Conservation (phyloP, 2,888 invertebrate species). For the Ennomos fuscantarius region DNA sequence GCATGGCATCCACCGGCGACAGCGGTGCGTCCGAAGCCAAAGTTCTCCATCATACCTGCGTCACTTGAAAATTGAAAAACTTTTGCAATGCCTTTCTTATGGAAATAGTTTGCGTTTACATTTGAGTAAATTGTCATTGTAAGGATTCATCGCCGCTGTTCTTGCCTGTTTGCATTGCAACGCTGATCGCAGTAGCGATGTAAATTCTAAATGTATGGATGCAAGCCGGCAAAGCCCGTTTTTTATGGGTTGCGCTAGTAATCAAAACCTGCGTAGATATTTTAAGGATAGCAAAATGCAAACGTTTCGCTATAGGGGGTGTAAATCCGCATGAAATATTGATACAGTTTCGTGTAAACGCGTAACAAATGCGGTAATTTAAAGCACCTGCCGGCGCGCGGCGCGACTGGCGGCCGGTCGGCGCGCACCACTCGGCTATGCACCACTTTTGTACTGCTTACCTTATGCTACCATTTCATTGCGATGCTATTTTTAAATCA, state of each 20-base stretch:
- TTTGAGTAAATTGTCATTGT: slow-evolving; percentile 83
- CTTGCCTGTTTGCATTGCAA: slow-evolving; percentile 44
- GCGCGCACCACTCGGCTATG: slow-evolving; percentile 60
- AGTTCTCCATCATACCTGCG: slow-evolving; percentile 83
- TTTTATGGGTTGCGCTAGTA: slow-evolving; percentile 36
- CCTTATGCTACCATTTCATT: slow-evolving; percentile 61
- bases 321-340: slow-evolving; percentile 85
- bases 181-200: slow-evolving; percentile 10
- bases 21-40: slow-evolving; percentile 69
- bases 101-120: slow-evolving; percentile 82
- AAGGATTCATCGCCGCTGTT: slow-evolving; percentile 69
- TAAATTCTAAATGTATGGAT: slow-evolving; percentile 25
- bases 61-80: slow-evolving; percentile 85
- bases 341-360: slow-evolving; percentile 85
- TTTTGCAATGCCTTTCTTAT: slow-evolving; percentile 83
- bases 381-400: slow-evolving; percentile 76
- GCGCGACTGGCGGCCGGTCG: slow-evolving; percentile 53
- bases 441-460: slow-evolving; percentile 77
- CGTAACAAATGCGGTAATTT: slow-evolving; percentile 85
- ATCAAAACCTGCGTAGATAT: slow-evolving; percentile 51
- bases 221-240: slow-evolving; percentile 3
- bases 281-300: slow-evolving; percentile 77
- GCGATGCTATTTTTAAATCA: slow-evolving; percentile 51
- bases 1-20: slow-evolving; percentile 23
- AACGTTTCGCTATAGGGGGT: slow-evolving; percentile 74